Evolutionary conservation across 2,888 invertebrate species (phyloP).

Genomic region (Andrena marginata): DNA sequence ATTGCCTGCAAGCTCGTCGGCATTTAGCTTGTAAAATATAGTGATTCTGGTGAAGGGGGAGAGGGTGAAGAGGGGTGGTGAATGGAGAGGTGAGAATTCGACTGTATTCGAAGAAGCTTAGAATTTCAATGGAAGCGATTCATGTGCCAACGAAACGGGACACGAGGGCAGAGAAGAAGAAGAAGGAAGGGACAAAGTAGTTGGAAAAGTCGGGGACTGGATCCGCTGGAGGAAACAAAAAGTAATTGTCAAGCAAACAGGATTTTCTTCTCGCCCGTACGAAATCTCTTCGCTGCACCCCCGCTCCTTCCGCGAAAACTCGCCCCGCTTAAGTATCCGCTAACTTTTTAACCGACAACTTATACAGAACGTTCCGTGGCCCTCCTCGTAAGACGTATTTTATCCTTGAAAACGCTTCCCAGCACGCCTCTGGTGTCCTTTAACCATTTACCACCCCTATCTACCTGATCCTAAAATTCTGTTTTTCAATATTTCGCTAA

Average conservation of each 20-base stretch:
- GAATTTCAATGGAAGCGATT: background rate
- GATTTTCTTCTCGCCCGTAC: constrained; percentile 16
- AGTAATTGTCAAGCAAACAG: constrained; percentile 53
- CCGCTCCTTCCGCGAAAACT: constrained; percentile 56
- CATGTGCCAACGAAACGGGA: background rate
- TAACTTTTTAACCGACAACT: constrained; percentile 68
- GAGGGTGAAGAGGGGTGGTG: too few relatives aligned
- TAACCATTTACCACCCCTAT: constrained; percentile 33
- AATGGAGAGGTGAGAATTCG: too few relatives aligned
- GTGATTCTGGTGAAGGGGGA: too few relatives aligned
- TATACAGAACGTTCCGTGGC: constrained; percentile 15
- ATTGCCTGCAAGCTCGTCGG: too few relatives aligned
- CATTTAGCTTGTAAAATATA: too few relatives aligned
- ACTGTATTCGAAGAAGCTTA: too few relatives aligned
- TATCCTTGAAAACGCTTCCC: constrained; percentile 39
- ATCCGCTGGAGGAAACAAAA: constrained; percentile 36
- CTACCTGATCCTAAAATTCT: constrained; percentile 11
- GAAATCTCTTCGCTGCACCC: constrained; percentile 8
- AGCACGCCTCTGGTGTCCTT: constrained; percentile 26
- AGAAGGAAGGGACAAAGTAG: constrained; percentile 22
- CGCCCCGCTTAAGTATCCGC: constrained; percentile 47
- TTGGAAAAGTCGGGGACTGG: constrained; percentile 33
- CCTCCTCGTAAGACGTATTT: constrained; percentile 18
- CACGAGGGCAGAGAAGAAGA: background rate
- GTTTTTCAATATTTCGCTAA: too few relatives aligned